Conservation (phyloP, 2,797 vertebrate genomes). For the Euthynnus affinis region DNA sequence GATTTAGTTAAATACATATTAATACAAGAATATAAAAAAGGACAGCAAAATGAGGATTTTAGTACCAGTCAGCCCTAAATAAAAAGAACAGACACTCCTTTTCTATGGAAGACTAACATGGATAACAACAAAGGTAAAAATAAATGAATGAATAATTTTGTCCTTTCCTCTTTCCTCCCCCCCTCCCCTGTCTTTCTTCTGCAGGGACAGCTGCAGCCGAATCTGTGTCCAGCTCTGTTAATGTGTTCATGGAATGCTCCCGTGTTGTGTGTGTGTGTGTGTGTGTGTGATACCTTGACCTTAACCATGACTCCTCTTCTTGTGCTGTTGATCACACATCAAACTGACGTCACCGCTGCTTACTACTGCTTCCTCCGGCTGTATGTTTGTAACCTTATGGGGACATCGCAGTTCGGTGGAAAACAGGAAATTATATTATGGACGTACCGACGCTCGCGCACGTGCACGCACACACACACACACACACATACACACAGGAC, state of each 20-base stretch:
- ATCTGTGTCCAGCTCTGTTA: background rate
- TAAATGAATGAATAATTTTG: background rate
- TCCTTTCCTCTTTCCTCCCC: background rate
- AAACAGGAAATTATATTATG: constrained; percentile 48
- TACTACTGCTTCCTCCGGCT: constrained; percentile 37
- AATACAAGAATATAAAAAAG: background rate
- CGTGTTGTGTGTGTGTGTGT: constrained; percentile 21
- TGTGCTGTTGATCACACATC: constrained; percentile 36
- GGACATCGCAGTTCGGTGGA: constrained; percentile 7
- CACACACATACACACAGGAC: background rate
- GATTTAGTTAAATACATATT: background rate
- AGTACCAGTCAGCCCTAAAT: background rate
- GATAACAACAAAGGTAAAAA: background rate
- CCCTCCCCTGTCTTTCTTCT: background rate
- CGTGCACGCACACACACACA: background rate
- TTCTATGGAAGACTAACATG: background rate
- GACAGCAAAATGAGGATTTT: background rate
- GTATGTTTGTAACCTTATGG: background rate
- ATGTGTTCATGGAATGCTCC: no score
- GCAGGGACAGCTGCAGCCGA: background rate
- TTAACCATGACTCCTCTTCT: constrained; percentile 29
- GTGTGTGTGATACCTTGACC: constrained; percentile 45
- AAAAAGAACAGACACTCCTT: background rate
- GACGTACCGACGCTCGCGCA: background rate
- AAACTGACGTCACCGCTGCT: constrained; percentile 35